phyloP scores from a whole-genome alignment of 2,888 invertebrate genomes.

The Perizoma affinitatum region DNA sequence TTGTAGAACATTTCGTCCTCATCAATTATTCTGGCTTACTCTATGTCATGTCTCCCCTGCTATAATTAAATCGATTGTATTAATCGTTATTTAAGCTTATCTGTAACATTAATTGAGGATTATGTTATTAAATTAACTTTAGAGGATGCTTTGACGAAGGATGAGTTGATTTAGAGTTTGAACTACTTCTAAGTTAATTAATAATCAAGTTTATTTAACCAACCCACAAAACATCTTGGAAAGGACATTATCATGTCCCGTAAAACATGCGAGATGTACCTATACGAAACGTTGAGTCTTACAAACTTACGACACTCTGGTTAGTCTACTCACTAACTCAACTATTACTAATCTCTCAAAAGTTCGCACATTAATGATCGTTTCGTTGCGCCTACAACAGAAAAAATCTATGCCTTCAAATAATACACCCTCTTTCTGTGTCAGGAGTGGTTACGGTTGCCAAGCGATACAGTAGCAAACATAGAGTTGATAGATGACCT shows the following conservation, averaged over 20 bases:
- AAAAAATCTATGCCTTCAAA: too few relatives aligned
- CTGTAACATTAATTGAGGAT: constrained; percentile 29
- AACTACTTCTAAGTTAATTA: constrained; percentile 11
- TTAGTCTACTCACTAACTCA: too few relatives aligned
- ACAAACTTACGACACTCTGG: too few relatives aligned
- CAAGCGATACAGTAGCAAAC: constrained; percentile 14
- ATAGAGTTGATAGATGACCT: constrained; percentile 2
- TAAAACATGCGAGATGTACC: too few relatives aligned
- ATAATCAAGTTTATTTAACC: background rate
- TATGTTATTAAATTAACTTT: constrained; percentile 30
- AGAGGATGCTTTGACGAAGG: constrained; percentile 28
- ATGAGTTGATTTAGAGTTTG: constrained; percentile 6
- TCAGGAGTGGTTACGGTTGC: constrained; percentile 4
- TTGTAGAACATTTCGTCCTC: constrained; percentile 2
- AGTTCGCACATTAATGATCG: too few relatives aligned
- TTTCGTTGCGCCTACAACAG: too few relatives aligned
- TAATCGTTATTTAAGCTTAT: constrained; percentile 4
- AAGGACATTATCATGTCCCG: too few relatives aligned
- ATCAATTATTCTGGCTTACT: constrained; percentile 3
- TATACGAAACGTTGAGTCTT: too few relatives aligned
- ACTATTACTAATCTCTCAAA: too few relatives aligned
- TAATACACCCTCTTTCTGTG: background rate
- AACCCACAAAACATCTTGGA: too few relatives aligned
- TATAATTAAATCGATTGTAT: constrained; percentile 1
- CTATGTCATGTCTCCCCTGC: too few relatives aligned